Percentiles rank a stretch among this genome's conserved stretches.
These are phyloP conservation scores for Coregonus suidteri DNA, from an alignment of 2,797 vertebrate species.

Conservation along the genomic window DNA sequence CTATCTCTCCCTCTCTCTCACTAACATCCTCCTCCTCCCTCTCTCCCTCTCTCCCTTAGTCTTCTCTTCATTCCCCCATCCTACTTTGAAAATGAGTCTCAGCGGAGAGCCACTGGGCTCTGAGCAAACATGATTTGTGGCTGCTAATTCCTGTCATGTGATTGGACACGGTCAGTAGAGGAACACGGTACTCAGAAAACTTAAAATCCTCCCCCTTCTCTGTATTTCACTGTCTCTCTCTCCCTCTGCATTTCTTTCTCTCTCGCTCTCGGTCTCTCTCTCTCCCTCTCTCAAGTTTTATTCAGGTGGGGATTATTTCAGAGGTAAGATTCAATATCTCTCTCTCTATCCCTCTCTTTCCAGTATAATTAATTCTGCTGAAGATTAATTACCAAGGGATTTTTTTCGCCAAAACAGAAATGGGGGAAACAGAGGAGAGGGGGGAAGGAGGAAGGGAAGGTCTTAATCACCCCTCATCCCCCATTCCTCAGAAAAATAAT, in stretches of 20 bases:
- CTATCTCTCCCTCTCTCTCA: background rate
- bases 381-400: conserved; percentile 67
- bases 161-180: conserved; percentile 37
- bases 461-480: conserved; percentile 54
- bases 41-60: conserved; percentile 44
- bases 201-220: conserved; percentile 1
- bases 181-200: conserved; percentile 1
- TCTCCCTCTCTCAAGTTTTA: background rate
- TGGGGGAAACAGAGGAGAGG: conserved; percentile 34
- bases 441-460: conserved; percentile 41
- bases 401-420: conserved; percentile 64
- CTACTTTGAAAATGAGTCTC: conserved; percentile 21
- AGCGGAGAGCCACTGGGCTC: conserved; percentile 34
- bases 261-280: conserved; percentile 26
- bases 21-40: conserved; percentile 2
- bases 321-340: conserved; percentile 3
- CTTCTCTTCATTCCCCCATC: conserved; percentile 41
- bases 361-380: conserved; percentile 70
- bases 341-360: conserved; percentile 1
- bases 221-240: conserved; percentile 24
- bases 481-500: conserved; percentile 44
- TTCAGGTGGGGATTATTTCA: no score
- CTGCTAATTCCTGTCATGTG: conserved; percentile 44
- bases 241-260: conserved; percentile 50
- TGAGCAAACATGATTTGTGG: conserved; percentile 47